phyloP scores from a whole-genome alignment of 2,113 vertebrate species.

The Zootoca vivipara region DNA sequence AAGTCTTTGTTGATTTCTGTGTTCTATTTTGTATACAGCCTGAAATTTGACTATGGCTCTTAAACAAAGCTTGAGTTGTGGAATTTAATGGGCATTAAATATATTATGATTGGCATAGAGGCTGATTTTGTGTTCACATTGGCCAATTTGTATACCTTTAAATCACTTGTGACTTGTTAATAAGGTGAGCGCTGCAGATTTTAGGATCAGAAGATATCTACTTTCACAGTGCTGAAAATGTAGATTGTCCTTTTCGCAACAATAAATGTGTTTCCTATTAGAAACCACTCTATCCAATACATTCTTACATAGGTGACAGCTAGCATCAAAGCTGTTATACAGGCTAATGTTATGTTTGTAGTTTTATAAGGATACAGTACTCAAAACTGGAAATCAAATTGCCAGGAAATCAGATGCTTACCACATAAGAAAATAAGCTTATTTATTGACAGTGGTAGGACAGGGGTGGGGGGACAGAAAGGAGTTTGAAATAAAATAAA shows the following conservation, averaged over 20 bases:
- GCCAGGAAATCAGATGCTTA: conserved; percentile 40
- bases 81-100: background rate
- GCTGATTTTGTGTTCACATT: background rate
- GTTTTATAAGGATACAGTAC: background rate
- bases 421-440: conserved; percentile 54
- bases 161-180: background rate
- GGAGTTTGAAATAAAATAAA: conserved; percentile 69
- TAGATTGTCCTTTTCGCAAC: conserved; percentile 61
- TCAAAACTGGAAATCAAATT: conserved; percentile 12
- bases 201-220: conserved; percentile 61
- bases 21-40: background rate
- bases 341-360: conserved; percentile 52
- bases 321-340: conserved; percentile 43
- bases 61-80: background rate
- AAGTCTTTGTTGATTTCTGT: background rate
- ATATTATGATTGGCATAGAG: background rate
- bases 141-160: background rate
- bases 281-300: conserved; percentile 52
- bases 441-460: conserved; percentile 50
- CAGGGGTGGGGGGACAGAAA: conserved; percentile 16
- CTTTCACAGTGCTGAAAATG: conserved; percentile 67
- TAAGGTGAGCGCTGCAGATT: conserved; percentile 54
- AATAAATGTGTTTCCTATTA: conserved; percentile 65
- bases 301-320: background rate
- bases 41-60: background rate